Conservation (phyloP, 1,140 invertebrate species). For the Drosophila carrolli region DNA sequence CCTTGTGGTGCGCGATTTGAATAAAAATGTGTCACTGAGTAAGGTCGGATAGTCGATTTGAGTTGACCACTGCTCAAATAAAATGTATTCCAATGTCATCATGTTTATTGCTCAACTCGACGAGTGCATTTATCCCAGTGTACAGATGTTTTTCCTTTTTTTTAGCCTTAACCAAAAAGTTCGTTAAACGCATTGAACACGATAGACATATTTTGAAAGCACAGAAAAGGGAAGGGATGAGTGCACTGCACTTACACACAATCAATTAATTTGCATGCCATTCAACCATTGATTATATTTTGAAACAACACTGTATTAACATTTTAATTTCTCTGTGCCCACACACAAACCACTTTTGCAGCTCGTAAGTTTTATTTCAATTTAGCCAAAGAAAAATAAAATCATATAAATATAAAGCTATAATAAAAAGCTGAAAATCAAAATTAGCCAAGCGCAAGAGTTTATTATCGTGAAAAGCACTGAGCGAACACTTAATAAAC, state of each 20-base stretch:
- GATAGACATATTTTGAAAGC: slow-evolving; percentile 21
- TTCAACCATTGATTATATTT: slow-evolving; percentile 42
- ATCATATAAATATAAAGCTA: slow-evolving; percentile 18
- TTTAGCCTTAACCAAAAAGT: slow-evolving; percentile 42
- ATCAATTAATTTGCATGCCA: slow-evolving; percentile 39
- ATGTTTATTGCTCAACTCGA: neutral
- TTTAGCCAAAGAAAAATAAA: slow-evolving; percentile 45
- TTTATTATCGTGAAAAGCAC: slow-evolving; percentile 84
- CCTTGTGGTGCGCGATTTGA: slow-evolving; percentile 65
- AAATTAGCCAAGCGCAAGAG: slow-evolving; percentile 59
- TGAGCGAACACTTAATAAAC: slow-evolving; percentile 82
- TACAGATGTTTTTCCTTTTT: slow-evolving; percentile 32
- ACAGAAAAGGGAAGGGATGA: slow-evolving; percentile 1
- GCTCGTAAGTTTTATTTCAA: slow-evolving; percentile 72
- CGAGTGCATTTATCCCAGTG: slow-evolving; percentile 22
- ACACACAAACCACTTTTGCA: slow-evolving; percentile 54
- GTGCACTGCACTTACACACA: slow-evolving; percentile 59
- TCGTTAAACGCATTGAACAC: slow-evolving; percentile 74
- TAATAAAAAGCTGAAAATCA: slow-evolving; percentile 9
- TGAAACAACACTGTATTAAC: slow-evolving; percentile 50
- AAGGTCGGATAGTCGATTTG: slow-evolving; percentile 37
- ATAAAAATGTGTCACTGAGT: slow-evolving; percentile 58
- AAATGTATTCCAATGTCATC: slow-evolving; percentile 62
- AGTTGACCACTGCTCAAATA: slow-evolving; percentile 37
- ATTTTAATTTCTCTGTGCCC: slow-evolving; percentile 57